These are phyloP conservation scores for Podarcis siculus DNA, from an alignment of 2,797 vertebrate genomes.

Conservation along the genomic window DNA sequence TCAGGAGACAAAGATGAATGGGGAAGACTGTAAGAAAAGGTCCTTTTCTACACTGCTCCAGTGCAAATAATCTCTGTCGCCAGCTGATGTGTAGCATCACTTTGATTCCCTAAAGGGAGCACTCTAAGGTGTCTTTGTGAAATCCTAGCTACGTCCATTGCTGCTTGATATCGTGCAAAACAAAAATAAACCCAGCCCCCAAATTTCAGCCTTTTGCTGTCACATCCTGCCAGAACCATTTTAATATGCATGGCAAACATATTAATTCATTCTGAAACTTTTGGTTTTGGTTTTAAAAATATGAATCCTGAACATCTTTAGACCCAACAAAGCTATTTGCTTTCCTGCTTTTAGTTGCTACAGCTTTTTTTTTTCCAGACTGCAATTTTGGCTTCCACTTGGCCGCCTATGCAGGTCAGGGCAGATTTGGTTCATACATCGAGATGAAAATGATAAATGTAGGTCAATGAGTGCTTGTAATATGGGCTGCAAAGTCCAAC, in stretches of 20 bases:
- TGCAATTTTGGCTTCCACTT: constrained; percentile 62
- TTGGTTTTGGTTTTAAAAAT: too few species aligned
- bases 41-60: constrained; percentile 41
- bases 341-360: constrained; percentile 66
- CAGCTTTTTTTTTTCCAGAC: constrained; percentile 66
- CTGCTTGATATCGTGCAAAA: constrained; percentile 56
- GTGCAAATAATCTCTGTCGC: constrained; percentile 12
- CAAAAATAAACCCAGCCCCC: neutral
- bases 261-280: constrained; percentile 72
- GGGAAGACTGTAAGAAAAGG: constrained; percentile 35
- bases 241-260: constrained; percentile 64
- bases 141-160: constrained; percentile 58
- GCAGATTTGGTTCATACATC: constrained; percentile 61
- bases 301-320: constrained; percentile 45
- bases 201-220: constrained; percentile 48
- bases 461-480: constrained; percentile 66
- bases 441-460: constrained; percentile 46
- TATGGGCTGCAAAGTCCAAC: constrained; percentile 42
- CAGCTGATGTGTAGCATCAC: constrained; percentile 35
- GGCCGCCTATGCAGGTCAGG: constrained; percentile 43
- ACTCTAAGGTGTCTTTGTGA: constrained; percentile 30
- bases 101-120: constrained; percentile 52
- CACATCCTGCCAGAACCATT: constrained; percentile 70
- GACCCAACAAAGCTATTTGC: constrained; percentile 64
- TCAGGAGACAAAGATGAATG: constrained; percentile 26